These are phyloP conservation scores for Lasioglossum calceatum DNA, from an alignment of 2,888 invertebrate genomes.

Conservation along the genomic window DNA sequence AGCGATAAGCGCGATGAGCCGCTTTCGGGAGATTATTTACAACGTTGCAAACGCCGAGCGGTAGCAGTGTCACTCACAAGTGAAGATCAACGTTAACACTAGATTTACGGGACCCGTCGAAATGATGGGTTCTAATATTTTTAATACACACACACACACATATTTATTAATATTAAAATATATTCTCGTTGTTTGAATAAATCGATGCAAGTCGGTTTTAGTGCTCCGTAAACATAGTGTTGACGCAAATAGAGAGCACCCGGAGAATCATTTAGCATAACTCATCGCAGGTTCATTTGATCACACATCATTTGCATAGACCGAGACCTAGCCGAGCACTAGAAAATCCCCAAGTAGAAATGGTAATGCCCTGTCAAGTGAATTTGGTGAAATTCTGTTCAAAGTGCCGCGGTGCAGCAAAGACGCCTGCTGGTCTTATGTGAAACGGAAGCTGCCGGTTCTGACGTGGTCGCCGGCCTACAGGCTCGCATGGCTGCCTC, in stretches of 20 bases:
- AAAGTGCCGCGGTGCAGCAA: conserved; percentile 49
- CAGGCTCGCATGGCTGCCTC: conserved; percentile 71
- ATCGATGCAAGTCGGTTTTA: not conserved
- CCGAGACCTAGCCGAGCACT: not conserved
- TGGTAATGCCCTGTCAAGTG: not conserved
- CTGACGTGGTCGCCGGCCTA: conserved; percentile 73
- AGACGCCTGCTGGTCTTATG: conserved; percentile 53
- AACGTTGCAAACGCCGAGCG: not conserved
- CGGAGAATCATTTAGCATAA: not conserved
- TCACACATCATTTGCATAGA: not conserved
- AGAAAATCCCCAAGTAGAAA: not conserved
- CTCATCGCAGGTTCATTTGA: not conserved
- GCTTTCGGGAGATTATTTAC: not conserved
- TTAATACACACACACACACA: not conserved
- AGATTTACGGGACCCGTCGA: not conserved
- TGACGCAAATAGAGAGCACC: not conserved
- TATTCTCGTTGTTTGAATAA: not conserved
- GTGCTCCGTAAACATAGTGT: not conserved
- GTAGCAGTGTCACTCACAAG: not conserved
- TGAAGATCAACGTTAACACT: not conserved
- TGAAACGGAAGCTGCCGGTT: conserved; percentile 71
- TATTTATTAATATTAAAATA: no score
- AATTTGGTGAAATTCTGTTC: conserved; percentile 6
- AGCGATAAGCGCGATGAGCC: not conserved
- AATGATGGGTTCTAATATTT: not conserved